Evolutionary conservation across 2,888 invertebrate species (phyloP), one percentile per base, ranked within the genome.

Genomic region (Spodoptera picta): DNA sequence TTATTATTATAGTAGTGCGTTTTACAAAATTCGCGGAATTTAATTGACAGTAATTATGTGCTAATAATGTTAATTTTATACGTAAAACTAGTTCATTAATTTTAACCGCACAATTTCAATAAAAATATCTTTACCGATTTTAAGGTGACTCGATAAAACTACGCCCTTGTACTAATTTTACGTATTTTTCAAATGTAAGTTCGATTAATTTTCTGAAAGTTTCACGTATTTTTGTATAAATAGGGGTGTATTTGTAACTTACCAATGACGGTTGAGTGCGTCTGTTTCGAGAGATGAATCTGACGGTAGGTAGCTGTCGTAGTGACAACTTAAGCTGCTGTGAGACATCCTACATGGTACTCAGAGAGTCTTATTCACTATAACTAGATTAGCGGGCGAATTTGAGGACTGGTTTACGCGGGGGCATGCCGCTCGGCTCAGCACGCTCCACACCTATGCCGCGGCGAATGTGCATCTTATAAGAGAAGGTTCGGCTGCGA

Each of bases 271-370:
- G 85, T 95, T 95, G 77, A 95, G 92, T 80, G 95, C 94, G 73
- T 94, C 94, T 81, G 94, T 93, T 87, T 95, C 95, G 43, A 93
- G 90, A 60, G 94, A 93, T 62, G 94, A 94, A 80, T 94, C 94
- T 73, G 94, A 94, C 70, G 93, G 94, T 69, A 93, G 90, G 81
- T 94, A 94, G 90, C 91, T 92, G 91, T 93, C 92, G 85, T 93
- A 94, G 86, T 92, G 93, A 91, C 91, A 92, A 88, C 88, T 93
- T 69, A 93, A 88, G 89, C 94, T 94, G 90, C 93, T 94, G 90
- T 94, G 94, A 89, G 94, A 94, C 94, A 94, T 94, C 87, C 94
- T 94, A 93, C 94, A 94, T 94, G 92, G 92, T 93, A 92, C 90
- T 89, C 85, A 79, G 85, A 80, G 87, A 87, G 87, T 88, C 85